phyloP scores from a whole-genome alignment of 53 echinoderm and acorn worm species.

The Echinarachnius parma region DNA sequence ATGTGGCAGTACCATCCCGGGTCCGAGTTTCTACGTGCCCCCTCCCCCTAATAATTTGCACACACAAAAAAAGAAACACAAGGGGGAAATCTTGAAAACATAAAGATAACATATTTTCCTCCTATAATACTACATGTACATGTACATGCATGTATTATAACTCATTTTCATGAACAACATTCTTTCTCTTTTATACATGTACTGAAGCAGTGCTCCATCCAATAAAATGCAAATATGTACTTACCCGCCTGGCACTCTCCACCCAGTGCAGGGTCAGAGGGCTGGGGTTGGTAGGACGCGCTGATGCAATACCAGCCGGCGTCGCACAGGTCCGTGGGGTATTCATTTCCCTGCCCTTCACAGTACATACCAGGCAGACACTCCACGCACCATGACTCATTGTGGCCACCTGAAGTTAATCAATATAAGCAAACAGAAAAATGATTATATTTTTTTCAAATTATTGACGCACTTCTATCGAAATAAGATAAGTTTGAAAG shows the following conservation, averaged over 20 bases:
- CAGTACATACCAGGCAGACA: conserved; percentile 86
- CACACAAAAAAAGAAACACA: no score
- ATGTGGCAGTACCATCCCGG: conserved; percentile 76
- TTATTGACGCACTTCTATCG: no score
- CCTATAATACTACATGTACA: no score
- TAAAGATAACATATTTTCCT: no score
- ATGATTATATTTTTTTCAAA: no score
- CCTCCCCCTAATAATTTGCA: conserved; percentile 66
- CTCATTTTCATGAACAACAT: no score
- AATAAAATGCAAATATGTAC: no score
- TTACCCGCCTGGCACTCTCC: conserved; percentile 83
- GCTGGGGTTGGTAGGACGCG: conserved; percentile 69
- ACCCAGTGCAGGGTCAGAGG: conserved; percentile 63
- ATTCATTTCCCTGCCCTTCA: conserved; percentile 60
- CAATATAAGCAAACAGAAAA: no score
- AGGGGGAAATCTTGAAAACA: no score
- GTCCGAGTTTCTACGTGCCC: conserved; percentile 65
- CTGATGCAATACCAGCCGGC: conserved; percentile 89
- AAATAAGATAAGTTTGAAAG: no score
- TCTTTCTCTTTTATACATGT: no score
- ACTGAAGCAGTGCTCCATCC: not conserved
- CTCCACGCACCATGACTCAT: conserved; percentile 67
- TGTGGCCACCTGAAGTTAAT: conserved; percentile 90
- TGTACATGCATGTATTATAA: not conserved
- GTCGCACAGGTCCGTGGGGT: conserved; percentile 75